Base-by-base conservation (phyloP, 2,888 invertebrate genomes). In the Drosophila heteroneura region DNA sequence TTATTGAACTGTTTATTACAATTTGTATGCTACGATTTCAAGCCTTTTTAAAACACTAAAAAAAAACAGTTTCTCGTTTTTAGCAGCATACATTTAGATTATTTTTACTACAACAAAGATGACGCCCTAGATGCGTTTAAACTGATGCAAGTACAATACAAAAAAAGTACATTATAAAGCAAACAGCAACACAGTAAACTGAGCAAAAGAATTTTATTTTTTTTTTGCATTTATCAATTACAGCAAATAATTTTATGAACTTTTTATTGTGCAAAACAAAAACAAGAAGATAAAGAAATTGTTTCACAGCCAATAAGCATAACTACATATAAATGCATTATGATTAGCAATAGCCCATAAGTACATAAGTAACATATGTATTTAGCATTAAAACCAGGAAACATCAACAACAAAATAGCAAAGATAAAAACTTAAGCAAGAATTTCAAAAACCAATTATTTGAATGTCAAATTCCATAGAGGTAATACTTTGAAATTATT, bases 71-170 rank as follows among this genome's bases (percentile, higher is more conserved):
- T 89, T 89, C 89, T 91, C 89, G 85, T 86, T 88, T 82, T 85
- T 78, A 82, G 65, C 59, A 70, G 61, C 68, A 70, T 65, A 67
- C 52, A 75, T 81, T 75, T 71, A 62, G 76, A 82, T 62, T 82
- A 83, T 81, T 81, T 83, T 83, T 65, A 83, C 65, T 61, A 65
- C 74, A 59, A 75, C 58, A 82, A 76, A 76, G 62, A 72, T 57
- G 33, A 68, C 71, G 71, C 76, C 41, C 28, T 51, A 47, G 59
- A 59, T 57, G 68, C 74, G 81, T 74, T 74, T 39, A 72, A 86
- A 91, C 91, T 92, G 91, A 89, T 86, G 83, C 84, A 91, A 92
- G 91, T 91, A 91, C 92, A 91, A 91, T 77, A 83, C 82, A 72
- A 62, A 70, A 71, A 70, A 65, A 66, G 44, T 53, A 56, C 49